These are phyloP conservation scores for Atethmia centrago DNA, from an alignment of 2,888 invertebrate genomes.

Conservation along the genomic window DNA sequence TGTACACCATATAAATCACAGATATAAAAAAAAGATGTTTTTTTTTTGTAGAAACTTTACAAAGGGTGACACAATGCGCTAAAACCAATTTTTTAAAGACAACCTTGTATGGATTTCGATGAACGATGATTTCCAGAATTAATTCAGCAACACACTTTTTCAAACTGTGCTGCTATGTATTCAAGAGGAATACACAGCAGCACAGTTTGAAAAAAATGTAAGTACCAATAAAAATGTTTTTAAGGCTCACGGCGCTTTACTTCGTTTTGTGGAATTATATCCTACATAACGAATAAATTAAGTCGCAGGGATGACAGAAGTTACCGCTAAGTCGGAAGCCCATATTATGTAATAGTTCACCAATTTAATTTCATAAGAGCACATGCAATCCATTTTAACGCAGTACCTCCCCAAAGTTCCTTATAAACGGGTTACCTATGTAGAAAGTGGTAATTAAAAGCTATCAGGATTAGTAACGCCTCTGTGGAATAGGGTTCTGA, in stretches of 20 bases:
- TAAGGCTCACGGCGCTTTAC: too few relatives aligned
- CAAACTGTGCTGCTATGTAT: too few relatives aligned
- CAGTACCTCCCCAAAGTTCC: background rate
- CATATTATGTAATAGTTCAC: conserved; percentile 10
- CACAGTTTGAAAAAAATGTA: background rate
- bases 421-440: conserved; percentile 7
- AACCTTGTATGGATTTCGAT: background rate
- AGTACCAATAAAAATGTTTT: fast-evolving
- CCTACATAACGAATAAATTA: background rate
- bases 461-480: conserved; percentile 28
- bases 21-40: too few relatives aligned
- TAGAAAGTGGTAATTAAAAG: conserved; percentile 55
- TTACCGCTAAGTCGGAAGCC: conserved; percentile 6
- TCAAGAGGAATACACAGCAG: too few relatives aligned
- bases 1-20: background rate
- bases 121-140: background rate
- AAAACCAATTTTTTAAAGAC: background rate
- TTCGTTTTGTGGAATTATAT: background rate
- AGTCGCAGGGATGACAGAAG: background rate
- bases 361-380: conserved; percentile 28
- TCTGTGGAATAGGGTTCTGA: conserved; percentile 43
- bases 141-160: too few relatives aligned
- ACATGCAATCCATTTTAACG: conserved; percentile 7
- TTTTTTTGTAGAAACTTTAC: too few relatives aligned
- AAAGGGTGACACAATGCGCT: background rate